Percentiles rank a stretch among this genome's conserved stretches.
Conservation (phyloP, 92 coral and sea anemone species). For the Umimayanthus chanpuru region DNA sequence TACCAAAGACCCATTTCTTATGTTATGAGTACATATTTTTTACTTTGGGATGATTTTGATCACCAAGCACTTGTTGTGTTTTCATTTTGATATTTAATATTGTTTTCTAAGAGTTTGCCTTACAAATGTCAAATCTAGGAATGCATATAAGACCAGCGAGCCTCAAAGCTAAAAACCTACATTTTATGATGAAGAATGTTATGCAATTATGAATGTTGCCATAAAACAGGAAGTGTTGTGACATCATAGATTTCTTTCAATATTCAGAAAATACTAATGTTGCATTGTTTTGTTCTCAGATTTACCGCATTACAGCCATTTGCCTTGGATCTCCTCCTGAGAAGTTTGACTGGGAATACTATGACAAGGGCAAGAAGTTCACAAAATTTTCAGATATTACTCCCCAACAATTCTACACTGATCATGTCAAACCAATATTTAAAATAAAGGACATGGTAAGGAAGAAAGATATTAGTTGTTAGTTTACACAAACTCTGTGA, state of each 20-base stretch:
- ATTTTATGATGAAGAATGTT: not conserved
- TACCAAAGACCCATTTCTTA: too few species aligned
- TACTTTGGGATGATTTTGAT: too few species aligned
- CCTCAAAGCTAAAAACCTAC: too few species aligned
- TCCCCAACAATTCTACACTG: slow-evolving; percentile 86
- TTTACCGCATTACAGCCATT: slow-evolving; percentile 79
- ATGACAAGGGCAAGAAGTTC: slow-evolving; percentile 86
- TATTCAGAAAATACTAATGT: not conserved
- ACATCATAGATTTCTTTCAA: too few species aligned
- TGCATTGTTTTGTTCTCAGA: slow-evolving; percentile 45
- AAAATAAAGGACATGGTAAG: slow-evolving; percentile 85
- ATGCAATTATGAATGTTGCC: not conserved
- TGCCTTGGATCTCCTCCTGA: slow-evolving; percentile 93
- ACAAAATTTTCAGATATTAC: slow-evolving; percentile 66
- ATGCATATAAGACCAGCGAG: too few species aligned
- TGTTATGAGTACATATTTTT: too few species aligned
- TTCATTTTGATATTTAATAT: too few species aligned
- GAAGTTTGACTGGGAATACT: slow-evolving; percentile 88
- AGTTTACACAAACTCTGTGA: too few species aligned
- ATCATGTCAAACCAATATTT: slow-evolving; percentile 85
- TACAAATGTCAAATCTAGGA: too few species aligned
- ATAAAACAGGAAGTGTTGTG: too few species aligned
- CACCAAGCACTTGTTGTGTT: too few species aligned
- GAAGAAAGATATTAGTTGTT: not conserved
- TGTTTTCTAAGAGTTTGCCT: too few species aligned